phyloP scores from a whole-genome alignment of 2,113 vertebrate genomes.

The Pedionomus torquatus region DNA sequence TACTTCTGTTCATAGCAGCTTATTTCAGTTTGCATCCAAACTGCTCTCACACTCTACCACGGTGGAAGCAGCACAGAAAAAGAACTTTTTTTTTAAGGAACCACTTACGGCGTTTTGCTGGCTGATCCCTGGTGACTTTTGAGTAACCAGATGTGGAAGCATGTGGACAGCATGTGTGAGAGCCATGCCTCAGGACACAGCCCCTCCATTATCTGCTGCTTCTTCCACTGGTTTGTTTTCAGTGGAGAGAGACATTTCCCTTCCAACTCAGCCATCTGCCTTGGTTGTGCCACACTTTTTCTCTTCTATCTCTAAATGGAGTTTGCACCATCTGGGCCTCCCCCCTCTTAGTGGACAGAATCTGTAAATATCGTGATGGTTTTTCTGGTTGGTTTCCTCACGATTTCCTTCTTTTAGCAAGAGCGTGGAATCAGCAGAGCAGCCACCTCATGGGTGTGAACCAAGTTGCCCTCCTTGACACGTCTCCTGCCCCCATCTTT shows the following conservation, averaged over 20 bases:
- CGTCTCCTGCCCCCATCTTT: neutral
- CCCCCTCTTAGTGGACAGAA: neutral
- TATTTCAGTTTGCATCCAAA: neutral
- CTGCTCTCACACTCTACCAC: neutral
- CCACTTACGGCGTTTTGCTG: neutral
- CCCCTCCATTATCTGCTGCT: neutral
- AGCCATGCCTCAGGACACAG: neutral
- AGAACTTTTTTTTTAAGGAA: neutral
- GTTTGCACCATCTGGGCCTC: neutral
- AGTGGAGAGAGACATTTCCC: neutral
- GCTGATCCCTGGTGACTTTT: neutral
- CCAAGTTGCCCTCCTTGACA: neutral
- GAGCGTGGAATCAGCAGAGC: rapidly evolving
- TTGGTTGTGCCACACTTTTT: neutral
- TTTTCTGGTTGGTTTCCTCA: neutral
- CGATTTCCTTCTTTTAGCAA: neutral
- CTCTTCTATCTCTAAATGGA: neutral
- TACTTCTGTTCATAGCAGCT: slow-evolving; percentile 4
- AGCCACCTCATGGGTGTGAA: neutral
- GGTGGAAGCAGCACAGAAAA: neutral
- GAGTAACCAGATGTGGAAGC: neutral
- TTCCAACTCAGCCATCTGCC: neutral
- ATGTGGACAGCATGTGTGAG: neutral
- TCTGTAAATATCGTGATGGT: neutral
- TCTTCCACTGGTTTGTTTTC: neutral